Conservation (phyloP, 1,140 invertebrate genomes). For the Wasmannia auropunctata region DNA sequence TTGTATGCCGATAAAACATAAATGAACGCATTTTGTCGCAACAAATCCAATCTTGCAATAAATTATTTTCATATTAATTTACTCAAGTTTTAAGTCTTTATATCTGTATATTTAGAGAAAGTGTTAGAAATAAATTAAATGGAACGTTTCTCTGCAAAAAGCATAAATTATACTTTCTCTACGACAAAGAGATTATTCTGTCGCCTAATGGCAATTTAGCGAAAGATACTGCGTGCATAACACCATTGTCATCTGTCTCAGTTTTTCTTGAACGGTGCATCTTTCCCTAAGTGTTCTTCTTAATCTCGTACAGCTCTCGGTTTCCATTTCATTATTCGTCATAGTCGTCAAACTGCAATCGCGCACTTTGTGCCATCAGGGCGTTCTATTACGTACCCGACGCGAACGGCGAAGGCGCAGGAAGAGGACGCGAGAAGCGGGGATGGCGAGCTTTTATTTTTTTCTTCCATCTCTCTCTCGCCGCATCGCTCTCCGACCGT, state of each 20-base stretch:
- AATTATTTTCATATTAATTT: not conserved
- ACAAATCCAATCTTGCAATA: not conserved
- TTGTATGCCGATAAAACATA: not conserved
- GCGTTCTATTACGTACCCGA: conserved; percentile 52
- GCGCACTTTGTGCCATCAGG: conserved; percentile 6
- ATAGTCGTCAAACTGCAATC: not conserved
- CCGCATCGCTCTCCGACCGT: conserved; percentile 56
- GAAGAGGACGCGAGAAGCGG: conserved; percentile 23
- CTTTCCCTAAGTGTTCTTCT: not conserved
- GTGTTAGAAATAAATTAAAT: not conserved
- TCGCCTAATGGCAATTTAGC: not conserved
- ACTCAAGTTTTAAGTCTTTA: not conserved
- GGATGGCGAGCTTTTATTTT: conserved; percentile 46
- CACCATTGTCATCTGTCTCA: not conserved
- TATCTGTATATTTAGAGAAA: conserved; percentile 15
- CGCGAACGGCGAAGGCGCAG: not conserved
- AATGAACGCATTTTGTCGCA: not conserved
- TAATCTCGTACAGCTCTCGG: not conserved
- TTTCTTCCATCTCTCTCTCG: conserved; percentile 21
- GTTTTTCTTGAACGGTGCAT: not conserved
- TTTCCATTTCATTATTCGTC: not conserved
- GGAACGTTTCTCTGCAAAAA: not conserved
- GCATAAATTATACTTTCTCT: not conserved
- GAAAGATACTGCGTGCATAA: not conserved
- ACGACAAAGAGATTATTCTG: not conserved